These are phyloP conservation scores for Phasianus colchicus DNA, from an alignment of 2,113 vertebrate genomes.

Conservation along the genomic window DNA sequence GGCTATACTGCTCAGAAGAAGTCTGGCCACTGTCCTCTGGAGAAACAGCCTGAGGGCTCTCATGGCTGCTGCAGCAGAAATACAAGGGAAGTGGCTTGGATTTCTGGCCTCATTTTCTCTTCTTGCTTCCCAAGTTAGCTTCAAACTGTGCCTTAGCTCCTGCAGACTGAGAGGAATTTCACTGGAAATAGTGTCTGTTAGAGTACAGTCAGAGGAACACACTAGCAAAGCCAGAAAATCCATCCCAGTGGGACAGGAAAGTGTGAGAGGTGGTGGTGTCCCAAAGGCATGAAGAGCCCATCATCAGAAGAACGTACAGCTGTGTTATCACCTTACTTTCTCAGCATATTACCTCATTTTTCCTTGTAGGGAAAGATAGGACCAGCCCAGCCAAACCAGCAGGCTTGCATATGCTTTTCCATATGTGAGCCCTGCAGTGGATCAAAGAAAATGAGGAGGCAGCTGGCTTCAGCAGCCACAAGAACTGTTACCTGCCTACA, in stretches of 20 bases:
- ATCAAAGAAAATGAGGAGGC: neutral
- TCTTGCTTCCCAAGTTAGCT: neutral
- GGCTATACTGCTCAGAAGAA: neutral
- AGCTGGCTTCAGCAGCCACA: neutral
- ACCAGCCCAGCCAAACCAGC: neutral
- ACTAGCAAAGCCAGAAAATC: neutral
- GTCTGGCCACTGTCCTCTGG: neutral
- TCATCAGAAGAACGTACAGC: neutral
- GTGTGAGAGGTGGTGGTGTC: neutral
- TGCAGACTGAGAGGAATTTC: neutral
- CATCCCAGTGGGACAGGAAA: neutral
- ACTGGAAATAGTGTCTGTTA: neutral
- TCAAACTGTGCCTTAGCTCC: neutral
- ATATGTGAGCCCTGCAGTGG: neutral
- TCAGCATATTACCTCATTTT: neutral
- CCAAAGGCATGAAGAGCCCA: neutral
- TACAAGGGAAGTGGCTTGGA: neutral
- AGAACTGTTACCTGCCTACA: neutral
- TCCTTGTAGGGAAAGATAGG: conserved; percentile 7
- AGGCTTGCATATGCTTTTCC: neutral
- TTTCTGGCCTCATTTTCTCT: neutral
- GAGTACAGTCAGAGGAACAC: neutral
- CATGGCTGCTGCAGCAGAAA: neutral
- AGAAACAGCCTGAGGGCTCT: neutral
- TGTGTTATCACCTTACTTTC: neutral